Conservation (phyloP, 1,140 invertebrate species). For the Hyles vespertilio region DNA sequence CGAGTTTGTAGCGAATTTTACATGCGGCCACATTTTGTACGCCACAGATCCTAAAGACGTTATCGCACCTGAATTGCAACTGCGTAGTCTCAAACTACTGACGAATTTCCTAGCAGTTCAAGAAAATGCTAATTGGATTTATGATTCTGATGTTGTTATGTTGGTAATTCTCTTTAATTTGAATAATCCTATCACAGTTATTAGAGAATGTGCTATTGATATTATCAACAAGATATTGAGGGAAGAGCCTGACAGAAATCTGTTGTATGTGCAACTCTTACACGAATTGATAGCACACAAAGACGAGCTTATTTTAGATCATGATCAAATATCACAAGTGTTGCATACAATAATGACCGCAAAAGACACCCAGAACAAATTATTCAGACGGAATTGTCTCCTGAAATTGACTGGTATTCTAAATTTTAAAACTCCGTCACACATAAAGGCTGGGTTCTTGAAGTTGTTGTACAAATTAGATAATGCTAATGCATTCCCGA, state of each 20-base stretch:
- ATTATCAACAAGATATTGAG: conserved; percentile 47
- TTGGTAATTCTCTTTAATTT: conserved; percentile 67
- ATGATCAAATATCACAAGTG: conserved; percentile 77
- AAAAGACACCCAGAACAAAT: conserved; percentile 38
- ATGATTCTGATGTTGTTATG: conserved; percentile 65
- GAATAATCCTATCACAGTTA: conserved; percentile 52
- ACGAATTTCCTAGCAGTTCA: conserved; percentile 44
- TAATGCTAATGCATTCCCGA: conserved; percentile 38
- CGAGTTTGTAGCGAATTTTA: conserved; percentile 73
- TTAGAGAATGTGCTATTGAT: conserved; percentile 62
- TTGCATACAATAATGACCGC: conserved; percentile 50
- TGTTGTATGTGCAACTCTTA: conserved; percentile 48
- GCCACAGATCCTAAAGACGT: conserved; percentile 52
- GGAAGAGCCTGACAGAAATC: conserved; percentile 37
- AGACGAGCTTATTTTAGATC: conserved; percentile 79
- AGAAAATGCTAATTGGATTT: conserved; percentile 49
- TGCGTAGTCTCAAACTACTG: conserved; percentile 55
- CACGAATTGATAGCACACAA: conserved; percentile 50
- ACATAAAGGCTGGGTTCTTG: conserved; percentile 48
- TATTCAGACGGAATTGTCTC: conserved; percentile 56
- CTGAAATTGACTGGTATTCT: conserved; percentile 47
- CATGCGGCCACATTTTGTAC: conserved; percentile 61
- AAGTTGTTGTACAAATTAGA: conserved; percentile 44
- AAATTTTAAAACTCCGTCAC: conserved; percentile 42
- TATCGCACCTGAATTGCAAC: conserved; percentile 57